Percentiles rank a stretch among this genome's conserved stretches.
Evolutionary conservation across 2,797 vertebrate genomes (phyloP).

Genomic region (Notolepis coatsorum): DNA sequence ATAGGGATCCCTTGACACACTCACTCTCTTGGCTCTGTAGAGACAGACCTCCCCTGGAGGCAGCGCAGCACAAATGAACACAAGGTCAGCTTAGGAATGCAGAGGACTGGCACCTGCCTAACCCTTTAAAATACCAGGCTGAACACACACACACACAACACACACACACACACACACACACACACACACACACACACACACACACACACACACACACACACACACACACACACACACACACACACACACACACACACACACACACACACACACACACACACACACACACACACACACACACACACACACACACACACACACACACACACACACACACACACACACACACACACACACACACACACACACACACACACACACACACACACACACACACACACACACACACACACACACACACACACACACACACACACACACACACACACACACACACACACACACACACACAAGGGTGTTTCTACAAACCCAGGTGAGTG

Average conservation of each 20-base stretch:
- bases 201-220: slow-evolving; percentile 12
- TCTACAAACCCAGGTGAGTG: slow-evolving; percentile 31
- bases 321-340: not conserved
- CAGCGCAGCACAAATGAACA: slow-evolving; percentile 43
- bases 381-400: slow-evolving; percentile 3
- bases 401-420: slow-evolving; percentile 16
- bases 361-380: not conserved
- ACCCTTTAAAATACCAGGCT: slow-evolving; percentile 64
- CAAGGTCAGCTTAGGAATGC: slow-evolving; percentile 71
- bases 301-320: not conserved
- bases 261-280: slow-evolving; percentile 1
- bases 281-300: slow-evolving; percentile 26
- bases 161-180: no score
- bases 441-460: not conserved
- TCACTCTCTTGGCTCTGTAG: slow-evolving; percentile 17
- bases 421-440: slow-evolving; percentile 25
- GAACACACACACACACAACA: slow-evolving; percentile 17
- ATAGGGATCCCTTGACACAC: slow-evolving; percentile 3
- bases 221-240: slow-evolving; percentile 25
- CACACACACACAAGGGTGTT: slow-evolving; percentile 6
- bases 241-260: not conserved
- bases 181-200: slow-evolving; percentile 8
- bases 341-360: slow-evolving; percentile 26
- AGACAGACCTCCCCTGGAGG: slow-evolving; percentile 58
- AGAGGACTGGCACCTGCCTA: slow-evolving; percentile 69